Evolutionary conservation across 2,113 vertebrate species (phyloP), one percentile per base, ranked within the genome.

Genomic region (Entomyzon cyanotis): DNA sequence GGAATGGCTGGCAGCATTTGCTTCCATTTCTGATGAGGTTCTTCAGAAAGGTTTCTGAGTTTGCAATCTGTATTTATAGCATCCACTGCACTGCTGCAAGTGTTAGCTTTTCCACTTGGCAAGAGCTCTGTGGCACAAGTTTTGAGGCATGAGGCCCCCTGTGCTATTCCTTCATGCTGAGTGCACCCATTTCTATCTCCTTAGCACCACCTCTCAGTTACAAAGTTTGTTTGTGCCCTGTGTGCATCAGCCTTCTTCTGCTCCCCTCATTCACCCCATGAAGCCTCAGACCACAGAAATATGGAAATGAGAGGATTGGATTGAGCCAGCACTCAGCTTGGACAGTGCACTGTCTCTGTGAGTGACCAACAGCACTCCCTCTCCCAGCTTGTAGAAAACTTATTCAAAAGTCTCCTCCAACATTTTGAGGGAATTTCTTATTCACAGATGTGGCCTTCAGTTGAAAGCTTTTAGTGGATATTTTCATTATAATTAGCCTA

Each of bases 1-100:
- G 47, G 62, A 90, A 90, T 69, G 37, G 35, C 62, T 94, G 52
- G 52, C 30, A 92, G 53, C 47, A 55, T 94, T 95, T 79, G 2
- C 24, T 74, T 87, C 53, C 5, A 0, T 69, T 69, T 82, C 74
- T 47, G 46, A 81, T 50, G 28, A 59, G 14, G 8, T 5, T 78
- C 52, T 71, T 90, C 33, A 80, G 55, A 85, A 87, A 82, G 24
- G 6, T 65, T 93, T 93, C 41, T 12, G 46, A 76, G 50, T 85
- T 53, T 77, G 23, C 10, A 82, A 35, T 73, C 49, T 62, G 25
- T 90, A 55, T 44, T 83, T 84, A 62, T 23, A 80, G 8, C 55
- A 88, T 7, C 5, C 28, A 27, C 10, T 39, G 7, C 25, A 50
- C 22, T 39, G 23, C 49, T 76, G 30, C 3, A 46, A 63, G 5